Percentiles rank a stretch among this genome's conserved stretches.
Conservation (phyloP, 2,888 invertebrate species). For the Xestia xanthographa region DNA sequence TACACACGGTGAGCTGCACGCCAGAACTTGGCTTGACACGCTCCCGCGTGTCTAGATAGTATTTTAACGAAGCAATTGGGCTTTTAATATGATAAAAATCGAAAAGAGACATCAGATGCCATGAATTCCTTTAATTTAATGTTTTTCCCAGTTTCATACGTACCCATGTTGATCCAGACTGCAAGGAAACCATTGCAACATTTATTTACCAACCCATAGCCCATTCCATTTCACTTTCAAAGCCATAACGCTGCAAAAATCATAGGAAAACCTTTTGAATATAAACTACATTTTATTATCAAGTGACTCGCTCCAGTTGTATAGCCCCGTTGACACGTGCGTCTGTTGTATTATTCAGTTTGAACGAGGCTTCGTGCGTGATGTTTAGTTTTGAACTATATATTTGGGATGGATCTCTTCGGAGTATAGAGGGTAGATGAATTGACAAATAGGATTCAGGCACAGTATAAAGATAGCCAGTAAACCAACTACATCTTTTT, state of each 20-base stretch:
- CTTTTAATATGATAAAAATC: neutral
- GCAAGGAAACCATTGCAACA: neutral
- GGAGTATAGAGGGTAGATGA: conserved; percentile 6
- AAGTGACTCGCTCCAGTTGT: conserved; percentile 50
- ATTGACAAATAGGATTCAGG: conserved; percentile 23
- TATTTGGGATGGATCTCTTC: conserved; percentile 23
- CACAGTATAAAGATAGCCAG: neutral
- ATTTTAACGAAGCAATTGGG: neutral
- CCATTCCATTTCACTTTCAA: conserved; percentile 35
- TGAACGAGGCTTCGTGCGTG: conserved; percentile 55
- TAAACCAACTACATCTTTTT: neutral
- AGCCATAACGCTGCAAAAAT: conserved; percentile 36
- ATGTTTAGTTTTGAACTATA: conserved; percentile 39
- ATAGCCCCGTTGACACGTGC: conserved; percentile 49
- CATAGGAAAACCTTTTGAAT: conserved; percentile 51
- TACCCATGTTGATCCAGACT: neutral
- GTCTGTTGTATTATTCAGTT: conserved; percentile 57
- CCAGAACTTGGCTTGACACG: no score
- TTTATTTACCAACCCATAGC: neutral
- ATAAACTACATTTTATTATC: conserved; percentile 62
- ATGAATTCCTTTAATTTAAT: neutral
- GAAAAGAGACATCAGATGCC: neutral
- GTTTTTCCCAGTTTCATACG: neutral
- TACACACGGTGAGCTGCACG: no score
- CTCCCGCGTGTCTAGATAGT: no score